Conservation (phyloP, 1,140 invertebrate genomes). For the Fopius arisanus region DNA sequence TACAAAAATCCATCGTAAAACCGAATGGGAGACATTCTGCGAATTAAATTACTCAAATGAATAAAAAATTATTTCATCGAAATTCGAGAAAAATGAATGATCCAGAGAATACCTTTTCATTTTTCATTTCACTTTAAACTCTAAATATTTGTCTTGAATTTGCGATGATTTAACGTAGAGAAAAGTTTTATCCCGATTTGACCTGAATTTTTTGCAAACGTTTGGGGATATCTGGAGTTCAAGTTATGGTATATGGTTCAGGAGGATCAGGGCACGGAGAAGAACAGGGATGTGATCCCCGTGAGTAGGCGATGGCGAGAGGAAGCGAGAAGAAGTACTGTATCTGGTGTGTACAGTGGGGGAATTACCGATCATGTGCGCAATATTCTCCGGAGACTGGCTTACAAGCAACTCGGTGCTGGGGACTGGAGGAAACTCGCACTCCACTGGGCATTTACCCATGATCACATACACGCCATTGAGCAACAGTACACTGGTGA, state of each 20-base stretch:
- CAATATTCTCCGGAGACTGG: conserved; percentile 72
- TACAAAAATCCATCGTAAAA: too few species aligned
- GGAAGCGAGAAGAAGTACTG: conserved; percentile 40
- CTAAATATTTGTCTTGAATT: too few species aligned
- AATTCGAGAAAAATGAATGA: too few species aligned
- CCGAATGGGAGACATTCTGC: too few species aligned
- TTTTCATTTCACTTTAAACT: too few species aligned
- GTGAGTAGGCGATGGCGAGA: conserved; percentile 49
- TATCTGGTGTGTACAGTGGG: conserved; percentile 46
- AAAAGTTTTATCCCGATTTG: not conserved
- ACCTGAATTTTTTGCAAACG: not conserved
- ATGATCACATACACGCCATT: conserved; percentile 77
- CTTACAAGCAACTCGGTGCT: conserved; percentile 73
- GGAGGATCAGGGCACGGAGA: conserved; percentile 53
- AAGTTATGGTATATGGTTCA: conserved; percentile 42
- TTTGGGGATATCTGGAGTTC: not conserved
- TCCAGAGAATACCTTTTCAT: too few species aligned
- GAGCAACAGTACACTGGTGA: conserved; percentile 80
- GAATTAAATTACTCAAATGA: too few species aligned
- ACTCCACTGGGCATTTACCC: conserved; percentile 75
- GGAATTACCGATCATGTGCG: conserved; percentile 57
- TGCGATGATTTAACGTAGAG: conserved; percentile 7
- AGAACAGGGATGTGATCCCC: conserved; percentile 49
- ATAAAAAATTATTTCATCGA: too few species aligned
- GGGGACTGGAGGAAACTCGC: conserved; percentile 79